These are phyloP conservation scores for Tribolium madens DNA, from an alignment of 1,140 invertebrate species.

Conservation along the genomic window DNA sequence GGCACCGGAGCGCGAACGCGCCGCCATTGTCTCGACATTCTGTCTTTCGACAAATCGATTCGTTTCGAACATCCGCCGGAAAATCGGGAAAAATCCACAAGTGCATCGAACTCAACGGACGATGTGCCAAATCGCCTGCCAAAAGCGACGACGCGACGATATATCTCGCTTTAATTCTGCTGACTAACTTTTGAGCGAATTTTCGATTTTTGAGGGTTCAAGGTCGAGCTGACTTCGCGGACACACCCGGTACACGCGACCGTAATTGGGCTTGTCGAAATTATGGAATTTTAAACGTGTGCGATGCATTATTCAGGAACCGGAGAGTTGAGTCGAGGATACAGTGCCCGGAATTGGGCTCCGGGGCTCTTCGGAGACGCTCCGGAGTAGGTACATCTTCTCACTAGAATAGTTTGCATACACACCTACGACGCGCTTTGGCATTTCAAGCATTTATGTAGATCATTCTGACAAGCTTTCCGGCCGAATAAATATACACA, in stretches of 20 bases:
- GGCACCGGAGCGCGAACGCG: conserved; percentile 45
- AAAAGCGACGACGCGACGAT: conserved; percentile 25
- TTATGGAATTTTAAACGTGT: conserved; percentile 21
- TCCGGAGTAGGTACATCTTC: no score
- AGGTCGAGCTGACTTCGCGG: not conserved
- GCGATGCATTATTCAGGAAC: conserved; percentile 4
- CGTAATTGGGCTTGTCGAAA: conserved; percentile 2
- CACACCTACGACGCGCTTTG: conserved; percentile 40
- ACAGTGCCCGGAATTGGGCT: no score
- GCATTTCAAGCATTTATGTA: conserved; percentile 49
- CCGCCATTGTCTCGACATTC: conserved; percentile 26
- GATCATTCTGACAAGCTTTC: conserved; percentile 36
- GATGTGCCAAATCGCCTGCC: conserved; percentile 42
- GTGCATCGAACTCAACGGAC: conserved; percentile 22
- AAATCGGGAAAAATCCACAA: not conserved
- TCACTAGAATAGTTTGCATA: conserved; percentile 43
- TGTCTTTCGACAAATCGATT: conserved; percentile 25
- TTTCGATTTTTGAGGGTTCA: conserved; percentile 18
- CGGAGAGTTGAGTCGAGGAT: not conserved
- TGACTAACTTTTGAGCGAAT: conserved; percentile 14
- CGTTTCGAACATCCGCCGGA: conserved; percentile 10
- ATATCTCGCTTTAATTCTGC: conserved; percentile 38
- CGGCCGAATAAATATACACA: not conserved
- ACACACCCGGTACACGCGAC: conserved; percentile 1
- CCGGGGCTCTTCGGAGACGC: no score